Evolutionary conservation across 2,888 invertebrate species (phyloP).

Genomic region (Apamea monoglypha): DNA sequence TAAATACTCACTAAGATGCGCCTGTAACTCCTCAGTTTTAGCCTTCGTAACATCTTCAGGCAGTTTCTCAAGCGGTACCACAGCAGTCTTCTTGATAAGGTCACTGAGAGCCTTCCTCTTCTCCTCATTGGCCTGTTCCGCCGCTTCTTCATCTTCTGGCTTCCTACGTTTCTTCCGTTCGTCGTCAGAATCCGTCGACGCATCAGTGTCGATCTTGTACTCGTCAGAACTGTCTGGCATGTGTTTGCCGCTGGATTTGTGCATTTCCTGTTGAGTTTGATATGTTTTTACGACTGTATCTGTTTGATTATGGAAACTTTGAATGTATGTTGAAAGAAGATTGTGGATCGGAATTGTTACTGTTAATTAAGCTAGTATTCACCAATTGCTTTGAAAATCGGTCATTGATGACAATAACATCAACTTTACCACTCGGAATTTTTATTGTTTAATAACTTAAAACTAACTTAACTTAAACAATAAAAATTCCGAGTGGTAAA

Average conservation of each 20-base stretch:
- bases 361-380: not conserved
- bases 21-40: constrained; percentile 82
- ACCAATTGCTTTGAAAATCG: not conserved
- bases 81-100: constrained; percentile 82
- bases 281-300: not conserved
- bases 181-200: constrained; percentile 74
- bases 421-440: not conserved
- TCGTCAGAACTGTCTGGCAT: constrained; percentile 89
- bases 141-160: constrained; percentile 76
- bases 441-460: not conserved
- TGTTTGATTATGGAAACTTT: not conserved
- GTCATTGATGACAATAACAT: not conserved
- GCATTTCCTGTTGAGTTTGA: constrained; percentile 83
- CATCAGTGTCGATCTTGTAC: constrained; percentile 84
- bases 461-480: too few relatives aligned
- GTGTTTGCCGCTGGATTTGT: constrained; percentile 89
- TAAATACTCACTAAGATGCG: constrained; percentile 76
- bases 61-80: constrained; percentile 85
- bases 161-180: constrained; percentile 84
- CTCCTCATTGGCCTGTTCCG: constrained; percentile 72
- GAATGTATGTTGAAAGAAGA: not conserved
- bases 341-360: not conserved
- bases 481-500: too few relatives aligned
- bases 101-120: constrained; percentile 76
- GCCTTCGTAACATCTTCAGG: constrained; percentile 83